Evolutionary conservation across 2,113 vertebrate genomes (phyloP), one percentile per base, ranked within the genome.

Genomic region (Cyrtonyx montezumae): DNA sequence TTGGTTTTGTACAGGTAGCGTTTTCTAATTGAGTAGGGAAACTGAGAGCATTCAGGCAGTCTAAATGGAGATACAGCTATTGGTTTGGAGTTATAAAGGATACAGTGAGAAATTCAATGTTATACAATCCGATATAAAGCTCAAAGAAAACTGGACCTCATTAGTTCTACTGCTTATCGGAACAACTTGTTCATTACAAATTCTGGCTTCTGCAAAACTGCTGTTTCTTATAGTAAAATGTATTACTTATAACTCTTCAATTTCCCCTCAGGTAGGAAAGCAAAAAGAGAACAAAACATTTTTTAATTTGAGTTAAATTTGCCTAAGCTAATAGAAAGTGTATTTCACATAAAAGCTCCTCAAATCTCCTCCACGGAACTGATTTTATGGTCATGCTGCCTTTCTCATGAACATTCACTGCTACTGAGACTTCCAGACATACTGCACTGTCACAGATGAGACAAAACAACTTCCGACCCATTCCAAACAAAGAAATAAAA

Each of bases 281-380:
- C 7, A 34, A 94, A 94, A 85, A 53, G 49, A 53, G 95, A 87
- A 40, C 2, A 76, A 91, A 86, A 21, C 1, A 12, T 32, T 66
- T 94, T 91, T 79, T 45, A 78, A 45, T 84, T 87, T 88, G 19
- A 6, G 14, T 65, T 87, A 71, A 90, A 62, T 84, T 84, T 74
- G 13, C 20, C 58, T 68, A 79, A 84, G 62, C 14, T 53, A 74
- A 70, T 59, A 25, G 20, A 87, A 89, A 77, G 13, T 32, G 8
- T 45, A 23, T 49, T 74, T 63, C 34, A 53, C 34, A 23, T 25
- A 85, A 95, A 83, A 26, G 13, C 3, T 74, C 28, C 68, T 62
- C 63, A 68, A 23, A 66, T 83, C 14, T 87, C 23, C 23, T 84
- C 61, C 26, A 11, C 40, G 13, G 17, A 93, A 10, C 32, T 30